phyloP scores from a whole-genome alignment of 2,113 vertebrate genomes.

The Saccopteryx leptura region DNA sequence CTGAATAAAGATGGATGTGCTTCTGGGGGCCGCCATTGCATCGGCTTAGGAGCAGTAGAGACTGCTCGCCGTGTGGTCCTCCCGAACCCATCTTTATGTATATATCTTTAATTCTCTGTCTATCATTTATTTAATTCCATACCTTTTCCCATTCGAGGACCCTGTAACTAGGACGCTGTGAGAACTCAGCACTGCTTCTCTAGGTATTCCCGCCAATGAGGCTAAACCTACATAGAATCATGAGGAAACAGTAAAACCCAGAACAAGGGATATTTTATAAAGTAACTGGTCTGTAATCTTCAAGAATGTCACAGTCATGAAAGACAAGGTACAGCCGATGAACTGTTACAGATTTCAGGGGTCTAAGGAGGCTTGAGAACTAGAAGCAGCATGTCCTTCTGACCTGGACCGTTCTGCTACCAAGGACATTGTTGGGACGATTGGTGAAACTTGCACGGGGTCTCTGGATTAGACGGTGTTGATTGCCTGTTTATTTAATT shows the following conservation, averaged over 20 bases:
- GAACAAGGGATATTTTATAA: not conserved
- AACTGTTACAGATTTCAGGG: not conserved
- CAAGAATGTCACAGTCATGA: not conserved
- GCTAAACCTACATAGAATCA: not conserved
- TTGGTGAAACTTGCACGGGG: not conserved
- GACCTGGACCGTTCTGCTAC: not conserved
- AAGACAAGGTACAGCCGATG: not conserved
- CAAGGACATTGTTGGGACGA: not conserved
- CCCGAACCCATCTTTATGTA: too few relatives aligned
- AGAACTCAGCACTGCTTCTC: not conserved
- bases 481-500: not conserved
- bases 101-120: too few relatives aligned
- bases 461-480: not conserved
- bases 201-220: accelerated
- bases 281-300: too few relatives aligned
- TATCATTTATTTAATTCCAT: too few relatives aligned
- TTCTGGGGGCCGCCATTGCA: too few relatives aligned
- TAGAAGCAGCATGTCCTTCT: not conserved
- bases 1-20: too few relatives aligned
- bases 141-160: too few relatives aligned
- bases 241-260: not conserved
- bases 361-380: not conserved
- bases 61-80: too few relatives aligned
- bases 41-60: too few relatives aligned
- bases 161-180: not conserved